A percentile compares a stretch with the other conserved stretches of the same genome.
phyloP scores from a whole-genome alignment of 2,888 invertebrate genomes.

The Sphaerophoria taeniata region DNA sequence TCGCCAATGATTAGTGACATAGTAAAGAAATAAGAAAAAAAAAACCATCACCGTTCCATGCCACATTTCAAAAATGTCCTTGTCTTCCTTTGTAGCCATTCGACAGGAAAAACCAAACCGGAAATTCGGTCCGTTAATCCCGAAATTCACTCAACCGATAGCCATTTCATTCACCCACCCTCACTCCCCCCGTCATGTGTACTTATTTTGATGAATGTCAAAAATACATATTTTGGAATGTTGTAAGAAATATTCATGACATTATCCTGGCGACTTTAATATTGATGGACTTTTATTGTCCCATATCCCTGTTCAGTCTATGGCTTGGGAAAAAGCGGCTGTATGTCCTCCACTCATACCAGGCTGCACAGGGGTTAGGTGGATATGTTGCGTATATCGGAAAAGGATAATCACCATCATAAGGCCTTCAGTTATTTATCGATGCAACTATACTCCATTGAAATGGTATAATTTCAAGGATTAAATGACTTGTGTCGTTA shows the following conservation, averaged over 20 bases:
- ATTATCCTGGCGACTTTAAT: constrained; percentile 53
- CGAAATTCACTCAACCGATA: constrained; percentile 63
- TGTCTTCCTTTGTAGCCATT: constrained; percentile 83
- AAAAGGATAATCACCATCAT: constrained; percentile 66
- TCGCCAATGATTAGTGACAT: constrained; percentile 68
- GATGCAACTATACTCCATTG: constrained; percentile 51
- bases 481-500: constrained; percentile 72
- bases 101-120: constrained; percentile 82
- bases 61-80: constrained; percentile 37
- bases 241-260: constrained; percentile 57
- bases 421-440: constrained; percentile 58
- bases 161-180: constrained; percentile 36
- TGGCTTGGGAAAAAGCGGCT: constrained; percentile 22
- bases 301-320: constrained; percentile 3
- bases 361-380: constrained; percentile 29
- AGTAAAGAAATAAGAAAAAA: constrained; percentile 6
- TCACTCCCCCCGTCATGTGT: neutral
- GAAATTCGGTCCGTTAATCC: constrained; percentile 81
- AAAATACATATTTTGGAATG: constrained; percentile 66
- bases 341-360: neutral
- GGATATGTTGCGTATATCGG: constrained; percentile 49
- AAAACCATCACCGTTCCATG: constrained; percentile 16
- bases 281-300: constrained; percentile 73
- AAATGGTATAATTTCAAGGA: constrained; percentile 66
- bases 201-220: constrained; percentile 62